Evolutionary conservation across 2,888 invertebrate species (phyloP), one percentile per base, ranked within the genome.

Genomic region (Drosophila nr. fundita): DNA sequence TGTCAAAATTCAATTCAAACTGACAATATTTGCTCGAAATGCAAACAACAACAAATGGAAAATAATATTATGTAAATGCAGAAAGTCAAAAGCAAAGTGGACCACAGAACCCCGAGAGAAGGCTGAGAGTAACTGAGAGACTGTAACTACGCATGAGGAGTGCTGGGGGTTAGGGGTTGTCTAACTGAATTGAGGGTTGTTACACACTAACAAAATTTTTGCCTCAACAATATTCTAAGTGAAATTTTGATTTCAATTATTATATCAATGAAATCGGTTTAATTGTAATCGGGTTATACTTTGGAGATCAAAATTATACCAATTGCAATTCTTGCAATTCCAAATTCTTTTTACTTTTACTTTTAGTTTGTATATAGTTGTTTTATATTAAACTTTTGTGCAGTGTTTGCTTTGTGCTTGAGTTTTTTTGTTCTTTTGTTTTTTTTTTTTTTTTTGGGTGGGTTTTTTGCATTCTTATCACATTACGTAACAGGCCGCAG

Each of bases 401-500:
- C 57, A 57, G 57, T 57, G 57, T 57, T 58, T 58, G 52, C 32
- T n/a, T 50, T 38, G 32, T 45, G 29, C 40, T 32, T 21, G 27
- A 21, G 13, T 21, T n/a, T n/a, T 38, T 53, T 53, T 24, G 24
- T 24, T 24, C n/a, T 1, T 11, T 53, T 49, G 18, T 18, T n/a
- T 50, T 24, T 21, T 7, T 4, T 30, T 50, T 54, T 5, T 34
- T n/a, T 38, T 30, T 42, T 50, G 49, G 62, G 55, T 50, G 29
- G 55, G 13, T 52, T 63, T 42, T 68, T 61, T 11, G 66, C 76
- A 80, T 88, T 88, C 87, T 89, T 87, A 87, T 87, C 90, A 82
- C 76, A 88, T 87, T 89, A 87, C 87, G 74, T 81, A 78, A 80
- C 87, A 80, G 81, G 90, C 89, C 87, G 86, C 89, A 89, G 87